Conservation (phyloP, 2,888 invertebrate species). For the Cheilosia impressa region DNA sequence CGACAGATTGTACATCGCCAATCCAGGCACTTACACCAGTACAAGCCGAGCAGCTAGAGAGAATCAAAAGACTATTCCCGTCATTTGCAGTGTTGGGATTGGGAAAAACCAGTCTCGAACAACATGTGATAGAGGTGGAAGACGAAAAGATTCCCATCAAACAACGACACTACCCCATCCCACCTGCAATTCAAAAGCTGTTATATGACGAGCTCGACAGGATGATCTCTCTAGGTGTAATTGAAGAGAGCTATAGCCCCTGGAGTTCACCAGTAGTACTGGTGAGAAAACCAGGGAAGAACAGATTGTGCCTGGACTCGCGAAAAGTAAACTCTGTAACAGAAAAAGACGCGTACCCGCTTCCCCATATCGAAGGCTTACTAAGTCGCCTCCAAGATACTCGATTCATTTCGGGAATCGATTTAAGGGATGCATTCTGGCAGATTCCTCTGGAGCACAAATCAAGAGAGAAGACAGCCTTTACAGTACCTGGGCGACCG, state of each 20-base stretch:
- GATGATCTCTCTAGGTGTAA: neutral
- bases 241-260: no score
- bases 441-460: neutral
- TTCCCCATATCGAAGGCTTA: neutral
- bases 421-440: neutral
- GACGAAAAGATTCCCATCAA: neutral
- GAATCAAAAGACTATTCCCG: neutral
- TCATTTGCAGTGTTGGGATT: neutral
- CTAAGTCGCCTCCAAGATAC: neutral
- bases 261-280: neutral
- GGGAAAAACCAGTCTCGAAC: constrained; percentile 3
- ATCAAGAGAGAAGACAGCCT: neutral
- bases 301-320: constrained; percentile 14
- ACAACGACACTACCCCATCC: constrained; percentile 27
- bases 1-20: neutral
- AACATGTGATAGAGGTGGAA: constrained; percentile 21
- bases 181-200: constrained; percentile 22
- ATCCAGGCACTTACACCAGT: neutral
- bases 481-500: no score
- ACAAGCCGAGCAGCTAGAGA: no score
- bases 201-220: constrained; percentile 22
- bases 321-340: neutral
- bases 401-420: neutral
- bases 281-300: neutral
- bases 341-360: neutral